Evolutionary conservation across 2,888 invertebrate genomes (phyloP).

Genomic region (Gastrophysa polygoni): DNA sequence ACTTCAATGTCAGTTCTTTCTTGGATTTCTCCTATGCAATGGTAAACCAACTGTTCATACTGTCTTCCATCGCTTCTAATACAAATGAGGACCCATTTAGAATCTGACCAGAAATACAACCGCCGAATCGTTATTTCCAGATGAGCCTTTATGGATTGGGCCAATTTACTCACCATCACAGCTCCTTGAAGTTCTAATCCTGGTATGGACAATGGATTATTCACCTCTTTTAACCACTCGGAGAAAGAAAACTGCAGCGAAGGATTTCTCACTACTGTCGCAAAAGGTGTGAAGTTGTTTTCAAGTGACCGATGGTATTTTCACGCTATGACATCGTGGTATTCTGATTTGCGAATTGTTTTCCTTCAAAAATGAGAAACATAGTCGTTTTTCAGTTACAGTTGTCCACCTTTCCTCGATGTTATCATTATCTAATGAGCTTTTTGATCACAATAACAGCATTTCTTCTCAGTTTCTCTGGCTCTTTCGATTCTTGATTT

Average conservation of each 20-base stretch:
- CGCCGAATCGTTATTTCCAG: neutral
- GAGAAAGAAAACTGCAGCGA: neutral
- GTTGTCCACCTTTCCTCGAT: neutral
- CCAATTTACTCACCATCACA: too few species aligned
- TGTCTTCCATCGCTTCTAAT: neutral
- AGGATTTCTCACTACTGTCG: neutral
- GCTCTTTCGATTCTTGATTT: neutral
- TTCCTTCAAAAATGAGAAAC: too few species aligned
- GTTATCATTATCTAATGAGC: neutral
- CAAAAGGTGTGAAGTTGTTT: neutral
- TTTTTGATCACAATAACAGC: neutral
- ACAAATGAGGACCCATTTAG: neutral
- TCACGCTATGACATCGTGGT: neutral
- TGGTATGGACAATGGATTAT: neutral
- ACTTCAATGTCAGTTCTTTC: neutral
- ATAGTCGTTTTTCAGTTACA: neutral
- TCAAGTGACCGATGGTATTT: neutral
- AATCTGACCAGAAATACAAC: constrained; percentile 1
- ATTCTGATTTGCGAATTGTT: neutral
- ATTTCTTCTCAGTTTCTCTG: neutral
- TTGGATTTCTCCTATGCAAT: neutral
- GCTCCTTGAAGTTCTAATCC: too few species aligned
- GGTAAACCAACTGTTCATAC: neutral
- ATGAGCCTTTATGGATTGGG: neutral
- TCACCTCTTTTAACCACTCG: neutral